Evolutionary conservation across 2,888 invertebrate genomes (phyloP), one percentile per base, ranked within the genome.

Genomic region (Metellina segmentata): DNA sequence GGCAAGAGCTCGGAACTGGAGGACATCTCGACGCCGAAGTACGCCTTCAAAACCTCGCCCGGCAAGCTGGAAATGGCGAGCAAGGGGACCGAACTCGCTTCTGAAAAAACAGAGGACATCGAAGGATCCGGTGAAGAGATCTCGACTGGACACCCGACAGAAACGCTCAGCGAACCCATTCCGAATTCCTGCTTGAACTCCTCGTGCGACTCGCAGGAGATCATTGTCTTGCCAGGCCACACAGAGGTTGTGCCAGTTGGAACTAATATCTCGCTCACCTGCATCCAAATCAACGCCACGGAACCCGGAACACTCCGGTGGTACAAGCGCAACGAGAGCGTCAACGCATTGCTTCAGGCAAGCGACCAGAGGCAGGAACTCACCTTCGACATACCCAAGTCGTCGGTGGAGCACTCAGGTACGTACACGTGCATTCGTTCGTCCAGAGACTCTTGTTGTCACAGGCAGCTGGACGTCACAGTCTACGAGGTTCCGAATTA

Each of bases 401-500:
- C 83, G 0, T 71, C 13, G 13, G 5, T 8, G 5, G n/a, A 83
- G 2, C 77, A 91, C 69, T 82, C 91, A 1, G 91, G 91, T 20
- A 83, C 7, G 20, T 91, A 91, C 9, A 49, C 83, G 34, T 91
- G 91, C 78, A 19, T 83, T 7, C 52, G 71, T 34, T 34, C 83
- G 6, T 78, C 51, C 2, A 61, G 72, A 51, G 16, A 71, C 72
- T 71, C 71, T 11, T 91, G 91, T 34, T 91, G 91, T 51, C 78
- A 83, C 49, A 53, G 53, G 11, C n/a, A 78, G 11, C 8, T 82
- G n/a, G 51, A 83, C n/a, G 52, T 91, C 7, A 74, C 49, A 6
- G 83, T 91, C 51, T 91, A 91, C 69, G 53, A 87, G 77, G 34
- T 87, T 48, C 91, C 91, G 5, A 78, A 69, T 19, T 91, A 91